Conservation (phyloP, 2,888 invertebrate species). For the Taenaris catops region DNA sequence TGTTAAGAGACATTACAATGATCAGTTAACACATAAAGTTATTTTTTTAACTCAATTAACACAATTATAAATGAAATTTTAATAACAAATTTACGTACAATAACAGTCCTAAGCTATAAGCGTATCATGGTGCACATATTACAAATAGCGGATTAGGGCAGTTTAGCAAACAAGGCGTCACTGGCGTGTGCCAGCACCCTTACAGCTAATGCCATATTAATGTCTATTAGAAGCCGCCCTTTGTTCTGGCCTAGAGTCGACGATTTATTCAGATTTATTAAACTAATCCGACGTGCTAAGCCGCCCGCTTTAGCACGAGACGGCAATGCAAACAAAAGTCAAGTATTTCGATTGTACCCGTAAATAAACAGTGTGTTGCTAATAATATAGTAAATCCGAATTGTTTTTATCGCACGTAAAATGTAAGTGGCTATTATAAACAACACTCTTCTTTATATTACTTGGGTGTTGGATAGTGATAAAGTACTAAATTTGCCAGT, state of each 20-base stretch:
- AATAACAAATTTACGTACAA: too few relatives aligned
- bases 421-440: constrained; percentile 2
- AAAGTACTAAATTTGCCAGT: too few relatives aligned
- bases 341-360: constrained; percentile 25
- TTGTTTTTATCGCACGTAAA: constrained; percentile 2
- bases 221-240: constrained; percentile 64
- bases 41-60: too few relatives aligned
- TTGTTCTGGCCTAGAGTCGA: constrained; percentile 53
- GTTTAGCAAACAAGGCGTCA: constrained; percentile 79
- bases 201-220: constrained; percentile 73
- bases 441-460: too few relatives aligned
- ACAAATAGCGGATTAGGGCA: constrained; percentile 79
- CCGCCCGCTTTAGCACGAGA: constrained; percentile 52
- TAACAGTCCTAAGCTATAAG: neutral
- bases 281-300: constrained; percentile 57
- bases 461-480: too few relatives aligned
- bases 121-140: constrained; percentile 37
- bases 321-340: constrained; percentile 39
- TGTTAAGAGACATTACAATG: too few relatives aligned
- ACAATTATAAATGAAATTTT: too few relatives aligned
- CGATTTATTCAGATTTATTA: constrained; percentile 66
- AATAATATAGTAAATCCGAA: constrained; percentile 3
- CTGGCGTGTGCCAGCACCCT: constrained; percentile 64
- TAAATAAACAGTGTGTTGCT: constrained; percentile 11
- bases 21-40: too few relatives aligned